Evolutionary conservation across 35 echinoderm and acorn worm species (phyloP).

Genomic region (Lytechinus pictus): DNA sequence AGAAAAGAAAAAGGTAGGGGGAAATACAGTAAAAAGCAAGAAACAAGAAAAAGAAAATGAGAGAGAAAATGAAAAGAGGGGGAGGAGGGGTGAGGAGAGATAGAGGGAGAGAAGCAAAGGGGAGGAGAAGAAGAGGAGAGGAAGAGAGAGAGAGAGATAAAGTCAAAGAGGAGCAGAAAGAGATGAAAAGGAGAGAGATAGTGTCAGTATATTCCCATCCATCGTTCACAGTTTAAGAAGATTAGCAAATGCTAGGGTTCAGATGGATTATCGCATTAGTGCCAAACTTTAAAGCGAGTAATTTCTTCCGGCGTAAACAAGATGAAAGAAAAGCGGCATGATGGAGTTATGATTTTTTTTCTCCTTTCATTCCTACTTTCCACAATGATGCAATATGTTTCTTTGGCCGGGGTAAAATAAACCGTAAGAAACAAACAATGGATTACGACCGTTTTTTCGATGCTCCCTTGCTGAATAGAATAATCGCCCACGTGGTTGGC

Average conservation of each 20-base stretch:
- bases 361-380: background rate
- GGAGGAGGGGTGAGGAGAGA: background rate
- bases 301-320: conserved; percentile 18
- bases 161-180: background rate
- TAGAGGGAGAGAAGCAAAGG: background rate
- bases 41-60: background rate
- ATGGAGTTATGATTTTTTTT: conserved; percentile 5
- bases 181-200: background rate
- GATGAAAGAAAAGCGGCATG: conserved; percentile 10
- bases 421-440: background rate
- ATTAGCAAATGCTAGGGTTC: conserved; percentile 40
- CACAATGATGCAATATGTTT: background rate
- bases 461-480: conserved; percentile 7
- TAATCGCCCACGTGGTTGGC: conserved; percentile 27
- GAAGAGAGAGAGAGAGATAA: background rate
- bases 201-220: background rate
- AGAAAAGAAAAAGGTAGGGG: too few species aligned
- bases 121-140: background rate
- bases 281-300: conserved; percentile 5
- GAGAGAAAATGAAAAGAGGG: background rate
- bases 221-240: conserved; percentile 34
- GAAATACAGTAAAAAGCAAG: too few species aligned
- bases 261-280: conserved; percentile 28
- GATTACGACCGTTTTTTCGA: background rate
- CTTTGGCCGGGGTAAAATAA: background rate